Conservation (phyloP, 2,113 vertebrate species). For the Pachyramphus minor region DNA sequence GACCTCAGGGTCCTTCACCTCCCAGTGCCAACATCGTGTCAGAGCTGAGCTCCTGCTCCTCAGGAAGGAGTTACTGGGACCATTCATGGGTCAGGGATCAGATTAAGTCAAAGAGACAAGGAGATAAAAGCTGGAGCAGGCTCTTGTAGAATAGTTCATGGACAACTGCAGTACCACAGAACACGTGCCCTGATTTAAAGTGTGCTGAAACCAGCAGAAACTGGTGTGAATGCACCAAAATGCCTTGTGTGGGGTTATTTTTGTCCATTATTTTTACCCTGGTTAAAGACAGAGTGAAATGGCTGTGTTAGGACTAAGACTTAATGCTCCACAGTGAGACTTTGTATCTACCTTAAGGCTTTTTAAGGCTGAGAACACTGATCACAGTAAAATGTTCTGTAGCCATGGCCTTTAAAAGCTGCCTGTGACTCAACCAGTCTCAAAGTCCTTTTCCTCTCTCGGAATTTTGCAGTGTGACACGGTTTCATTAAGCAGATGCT, state of each 20-base stretch:
- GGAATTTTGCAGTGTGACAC: not conserved
- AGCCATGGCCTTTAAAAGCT: not conserved
- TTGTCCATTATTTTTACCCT: not conserved
- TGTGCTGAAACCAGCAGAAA: not conserved
- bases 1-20: not conserved
- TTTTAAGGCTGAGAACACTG: not conserved
- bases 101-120: not conserved
- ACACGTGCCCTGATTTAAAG: not conserved
- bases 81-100: not conserved
- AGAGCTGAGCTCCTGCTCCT: not conserved
- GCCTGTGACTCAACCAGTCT: not conserved
- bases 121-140: not conserved
- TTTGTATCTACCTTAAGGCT: not conserved
- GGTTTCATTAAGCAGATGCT: not conserved
- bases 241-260: not conserved
- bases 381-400: not conserved
- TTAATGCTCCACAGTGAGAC: not conserved
- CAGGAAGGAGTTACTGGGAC: not conserved
- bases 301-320: not conserved
- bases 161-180: not conserved
- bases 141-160: not conserved
- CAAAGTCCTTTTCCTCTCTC: not conserved
- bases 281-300: not conserved
- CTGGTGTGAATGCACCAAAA: not conserved
- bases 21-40: not conserved